These are phyloP conservation scores for Philotrypesis tridentata DNA, from an alignment of 1,140 invertebrate species.

Conservation along the genomic window DNA sequence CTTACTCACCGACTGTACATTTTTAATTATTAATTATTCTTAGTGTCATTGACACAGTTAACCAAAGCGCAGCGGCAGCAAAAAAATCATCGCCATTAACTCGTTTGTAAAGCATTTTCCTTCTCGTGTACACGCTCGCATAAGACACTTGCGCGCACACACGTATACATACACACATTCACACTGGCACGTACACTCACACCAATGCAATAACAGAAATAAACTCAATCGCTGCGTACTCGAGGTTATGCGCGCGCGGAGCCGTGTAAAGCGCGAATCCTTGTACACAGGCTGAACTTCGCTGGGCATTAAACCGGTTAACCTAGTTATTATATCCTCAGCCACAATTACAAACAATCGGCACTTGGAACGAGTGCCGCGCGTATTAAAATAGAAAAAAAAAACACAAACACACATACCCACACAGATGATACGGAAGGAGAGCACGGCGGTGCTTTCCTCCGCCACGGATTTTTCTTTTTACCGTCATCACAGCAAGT, in stretches of 20 bases:
- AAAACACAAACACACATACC: slow-evolving; percentile 15
- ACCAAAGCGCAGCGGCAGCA: background rate
- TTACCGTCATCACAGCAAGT: background rate
- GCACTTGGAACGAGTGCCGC: background rate
- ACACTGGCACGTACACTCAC: background rate
- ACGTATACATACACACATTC: background rate
- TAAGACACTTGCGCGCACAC: background rate
- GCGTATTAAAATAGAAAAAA: slow-evolving; percentile 28
- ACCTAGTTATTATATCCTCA: slow-evolving; percentile 63
- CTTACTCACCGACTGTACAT: background rate
- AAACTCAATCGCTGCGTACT: background rate
- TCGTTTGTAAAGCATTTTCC: background rate
- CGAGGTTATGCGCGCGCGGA: background rate
- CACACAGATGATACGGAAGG: background rate
- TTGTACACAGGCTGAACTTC: slow-evolving; percentile 66
- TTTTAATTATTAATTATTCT: background rate
- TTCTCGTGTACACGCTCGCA: slow-evolving; percentile 7
- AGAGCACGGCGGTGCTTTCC: background rate
- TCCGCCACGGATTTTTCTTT: slow-evolving; percentile 7
- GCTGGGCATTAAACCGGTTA: slow-evolving; percentile 72
- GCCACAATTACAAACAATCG: slow-evolving; percentile 54
- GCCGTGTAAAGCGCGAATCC: slow-evolving; percentile 19
- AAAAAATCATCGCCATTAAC: background rate
- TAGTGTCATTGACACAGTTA: background rate
- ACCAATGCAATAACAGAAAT: background rate